These are phyloP conservation scores for Dysdera silvatica DNA, from an alignment of 1,140 invertebrate genomes.

Conservation along the genomic window DNA sequence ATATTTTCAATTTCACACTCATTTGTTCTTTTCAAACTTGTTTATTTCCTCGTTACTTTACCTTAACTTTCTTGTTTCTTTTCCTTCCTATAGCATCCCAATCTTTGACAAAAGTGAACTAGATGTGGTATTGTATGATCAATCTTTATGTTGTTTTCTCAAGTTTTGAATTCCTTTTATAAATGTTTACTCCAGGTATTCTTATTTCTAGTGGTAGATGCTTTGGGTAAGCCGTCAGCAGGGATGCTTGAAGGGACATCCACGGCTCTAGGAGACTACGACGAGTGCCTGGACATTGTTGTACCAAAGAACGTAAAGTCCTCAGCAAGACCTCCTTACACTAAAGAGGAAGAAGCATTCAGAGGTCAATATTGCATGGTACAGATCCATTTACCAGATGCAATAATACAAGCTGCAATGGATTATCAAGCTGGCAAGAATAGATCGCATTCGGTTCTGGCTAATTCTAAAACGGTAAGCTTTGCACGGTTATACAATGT, in stretches of 20 bases:
- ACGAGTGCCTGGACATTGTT: constrained; percentile 29
- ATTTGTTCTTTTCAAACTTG: too few species aligned
- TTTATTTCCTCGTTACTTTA: too few species aligned
- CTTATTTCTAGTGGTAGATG: constrained; percentile 33
- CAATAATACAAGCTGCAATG: constrained; percentile 17
- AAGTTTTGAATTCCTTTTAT: too few species aligned
- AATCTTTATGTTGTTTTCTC: too few species aligned
- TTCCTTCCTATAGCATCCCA: too few species aligned
- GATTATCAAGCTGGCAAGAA: constrained; percentile 21
- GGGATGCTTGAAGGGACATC: constrained; percentile 33
- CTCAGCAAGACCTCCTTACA: not conserved
- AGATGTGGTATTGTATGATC: too few species aligned
- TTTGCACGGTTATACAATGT: not conserved
- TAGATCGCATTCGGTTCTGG: constrained; percentile 6
- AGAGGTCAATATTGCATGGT: constrained; percentile 25
- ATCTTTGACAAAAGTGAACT: too few species aligned
- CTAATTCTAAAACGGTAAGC: constrained; percentile 23
- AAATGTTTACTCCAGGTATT: too few species aligned
- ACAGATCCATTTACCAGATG: constrained; percentile 12
- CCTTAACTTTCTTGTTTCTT: too few species aligned
- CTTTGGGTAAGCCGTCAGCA: constrained; percentile 34
- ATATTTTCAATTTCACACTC: too few species aligned
- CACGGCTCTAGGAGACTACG: constrained; percentile 30
- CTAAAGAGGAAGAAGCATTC: not conserved
- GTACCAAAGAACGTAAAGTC: constrained; percentile 7